Evolutionary conservation across 2,797 vertebrate genomes (phyloP).

Genomic region (Crax fasciolata): DNA sequence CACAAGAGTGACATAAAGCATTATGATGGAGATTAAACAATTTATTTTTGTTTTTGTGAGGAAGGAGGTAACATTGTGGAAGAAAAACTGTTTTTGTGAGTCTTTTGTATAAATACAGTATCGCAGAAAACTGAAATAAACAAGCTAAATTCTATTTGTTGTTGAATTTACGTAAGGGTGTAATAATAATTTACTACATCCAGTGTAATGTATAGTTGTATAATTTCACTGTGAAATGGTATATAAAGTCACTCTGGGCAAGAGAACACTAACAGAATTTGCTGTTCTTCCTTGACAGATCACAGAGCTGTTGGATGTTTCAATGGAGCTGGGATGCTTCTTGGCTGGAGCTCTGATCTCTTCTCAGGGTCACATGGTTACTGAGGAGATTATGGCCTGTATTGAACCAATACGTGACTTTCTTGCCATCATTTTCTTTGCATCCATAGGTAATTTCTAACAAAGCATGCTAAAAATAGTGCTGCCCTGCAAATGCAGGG

Average conservation of each 20-base stretch:
- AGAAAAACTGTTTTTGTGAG: background rate
- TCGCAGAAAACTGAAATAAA: background rate
- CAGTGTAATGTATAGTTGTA: background rate
- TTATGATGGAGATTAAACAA: background rate
- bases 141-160: background rate
- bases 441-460: slow-evolving; percentile 92
- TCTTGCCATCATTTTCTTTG: slow-evolving; percentile 97
- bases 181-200: background rate
- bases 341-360: slow-evolving; percentile 95
- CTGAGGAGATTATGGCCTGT: slow-evolving; percentile 90
- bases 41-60: background rate
- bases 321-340: slow-evolving; percentile 99
- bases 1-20: background rate
- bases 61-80: background rate
- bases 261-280: slow-evolving; percentile 5
- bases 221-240: background rate
- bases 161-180: background rate
- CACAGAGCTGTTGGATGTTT: slow-evolving; percentile 93
- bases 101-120: background rate
- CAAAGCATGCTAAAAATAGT: background rate
- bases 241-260: background rate
- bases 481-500: background rate
- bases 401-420: slow-evolving; percentile 97
- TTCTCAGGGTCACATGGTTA: slow-evolving; percentile 95
- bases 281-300: slow-evolving; percentile 82